Evolutionary conservation across 2,888 invertebrate species (phyloP), one percentile per base, ranked within the genome.

Genomic region (Psococerastis gibbosa): DNA sequence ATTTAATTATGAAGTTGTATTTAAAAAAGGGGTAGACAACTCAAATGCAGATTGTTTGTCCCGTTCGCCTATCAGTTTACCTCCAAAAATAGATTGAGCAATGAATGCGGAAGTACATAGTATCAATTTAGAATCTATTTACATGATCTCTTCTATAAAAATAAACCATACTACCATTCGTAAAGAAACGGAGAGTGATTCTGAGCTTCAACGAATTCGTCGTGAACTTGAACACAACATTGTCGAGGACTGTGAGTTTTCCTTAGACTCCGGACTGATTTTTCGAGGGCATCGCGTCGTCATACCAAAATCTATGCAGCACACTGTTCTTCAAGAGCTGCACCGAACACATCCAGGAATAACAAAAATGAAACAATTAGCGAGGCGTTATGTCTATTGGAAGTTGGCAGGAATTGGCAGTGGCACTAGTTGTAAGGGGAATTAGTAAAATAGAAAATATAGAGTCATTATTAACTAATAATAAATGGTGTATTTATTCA

Each of bases 341-440:
- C 53, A 55, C 43, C 41, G 46, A 9, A 52, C 52, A 2, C 52
- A 54, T 44, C 35, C 51, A 8, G 54, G 55, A 1, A 50, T 54
- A 6, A 47, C 50, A 6, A 52, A 52, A n/a, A n/a, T n/a, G n/a
- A n/a, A n/a, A n/a, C n/a, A n/a, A n/a, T n/a, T n/a, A n/a, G n/a
- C n/a, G n/a, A n/a, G n/a, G n/a, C n/a, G n/a, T n/a, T n/a, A n/a
- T n/a, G n/a, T n/a, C n/a, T n/a, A n/a, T n/a, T n/a, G 53, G 54
- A 50, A 48, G 20, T 46, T 49, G 18, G 47, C 53, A 3, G 53
- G 55, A 43, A 35, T 41, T 16, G 52, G 52, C 42, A 52, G 54
- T 34, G 53, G 54, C 44, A 8, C 33, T 9, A 22, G 53, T 11
- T n/a, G n/a, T n/a, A n/a, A n/a, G n/a, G n/a, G n/a, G n/a, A n/a